Conservation (phyloP, 2,113 vertebrate species). For the Plecotus auritus region DNA sequence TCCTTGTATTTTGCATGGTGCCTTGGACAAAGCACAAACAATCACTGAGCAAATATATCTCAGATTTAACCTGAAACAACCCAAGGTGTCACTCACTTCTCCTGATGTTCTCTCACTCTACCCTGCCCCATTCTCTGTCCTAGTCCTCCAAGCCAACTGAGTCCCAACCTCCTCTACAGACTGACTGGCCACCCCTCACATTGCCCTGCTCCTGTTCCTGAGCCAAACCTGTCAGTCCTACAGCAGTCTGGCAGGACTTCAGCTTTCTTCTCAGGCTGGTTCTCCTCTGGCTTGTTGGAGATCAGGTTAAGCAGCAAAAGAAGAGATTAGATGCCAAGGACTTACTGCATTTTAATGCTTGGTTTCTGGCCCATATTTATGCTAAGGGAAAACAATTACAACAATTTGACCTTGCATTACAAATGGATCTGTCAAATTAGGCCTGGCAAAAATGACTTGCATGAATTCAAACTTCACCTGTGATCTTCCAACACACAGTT, state of each 20-base stretch:
- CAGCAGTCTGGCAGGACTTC: neutral
- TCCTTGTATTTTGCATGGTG: neutral
- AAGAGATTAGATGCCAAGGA: slow-evolving; percentile 47
- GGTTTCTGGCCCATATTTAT: slow-evolving; percentile 36
- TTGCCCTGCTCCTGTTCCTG: neutral
- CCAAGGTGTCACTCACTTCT: neutral
- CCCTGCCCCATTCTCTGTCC: neutral
- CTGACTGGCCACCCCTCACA: neutral
- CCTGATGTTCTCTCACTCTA: neutral
- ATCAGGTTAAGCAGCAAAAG: slow-evolving; percentile 49
- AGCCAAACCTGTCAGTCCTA: slow-evolving; percentile 2
- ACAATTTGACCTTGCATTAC: slow-evolving; percentile 56
- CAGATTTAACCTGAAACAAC: neutral
- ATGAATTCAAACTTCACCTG: slow-evolving; percentile 39
- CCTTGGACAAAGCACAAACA: neutral
- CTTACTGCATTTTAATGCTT: slow-evolving; percentile 47
- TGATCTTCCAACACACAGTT: neutral
- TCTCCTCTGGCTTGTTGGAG: neutral
- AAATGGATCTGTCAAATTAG: slow-evolving; percentile 50
- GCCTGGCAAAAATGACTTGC: slow-evolving; percentile 42
- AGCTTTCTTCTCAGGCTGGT: neutral
- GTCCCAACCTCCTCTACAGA: neutral
- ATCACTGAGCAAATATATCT: neutral
- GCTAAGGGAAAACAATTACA: slow-evolving; percentile 57
- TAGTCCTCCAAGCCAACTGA: neutral